phyloP scores from a whole-genome alignment of 2,113 vertebrate species.

The Pterocles gutturalis region DNA sequence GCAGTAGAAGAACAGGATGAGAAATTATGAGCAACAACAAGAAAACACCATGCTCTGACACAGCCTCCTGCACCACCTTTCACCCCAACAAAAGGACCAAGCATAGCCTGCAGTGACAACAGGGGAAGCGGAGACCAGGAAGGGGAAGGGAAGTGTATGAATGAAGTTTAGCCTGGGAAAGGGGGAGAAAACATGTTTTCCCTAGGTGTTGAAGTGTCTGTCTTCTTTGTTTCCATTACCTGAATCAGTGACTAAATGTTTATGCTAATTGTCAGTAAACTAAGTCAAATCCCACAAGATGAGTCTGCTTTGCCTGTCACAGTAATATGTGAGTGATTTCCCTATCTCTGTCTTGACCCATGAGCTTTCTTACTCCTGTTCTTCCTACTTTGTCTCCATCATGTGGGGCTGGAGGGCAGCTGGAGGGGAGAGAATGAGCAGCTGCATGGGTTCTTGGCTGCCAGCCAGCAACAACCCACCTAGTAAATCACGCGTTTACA shows the following conservation, averaged over 20 bases:
- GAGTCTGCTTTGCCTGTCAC: neutral
- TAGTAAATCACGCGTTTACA: neutral
- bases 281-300: neutral
- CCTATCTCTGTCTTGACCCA: neutral
- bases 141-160: neutral
- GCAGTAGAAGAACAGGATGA: neutral
- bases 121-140: neutral
- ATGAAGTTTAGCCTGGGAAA: neutral
- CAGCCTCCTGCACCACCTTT: neutral
- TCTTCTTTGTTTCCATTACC: neutral
- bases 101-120: neutral
- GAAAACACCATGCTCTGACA: neutral
- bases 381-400: neutral
- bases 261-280: neutral
- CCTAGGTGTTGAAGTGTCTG: neutral
- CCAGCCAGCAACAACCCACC: neutral
- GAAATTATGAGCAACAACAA: neutral
- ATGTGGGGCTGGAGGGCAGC: fast-evolving
- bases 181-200: neutral
- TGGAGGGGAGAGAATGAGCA: fast-evolving
- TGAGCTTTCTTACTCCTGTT: neutral
- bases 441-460: neutral
- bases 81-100: neutral
- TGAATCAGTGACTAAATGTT: neutral
- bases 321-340: neutral